Base-by-base conservation (phyloP, 1,140 invertebrate species). In the Drosophila busckii region DNA sequence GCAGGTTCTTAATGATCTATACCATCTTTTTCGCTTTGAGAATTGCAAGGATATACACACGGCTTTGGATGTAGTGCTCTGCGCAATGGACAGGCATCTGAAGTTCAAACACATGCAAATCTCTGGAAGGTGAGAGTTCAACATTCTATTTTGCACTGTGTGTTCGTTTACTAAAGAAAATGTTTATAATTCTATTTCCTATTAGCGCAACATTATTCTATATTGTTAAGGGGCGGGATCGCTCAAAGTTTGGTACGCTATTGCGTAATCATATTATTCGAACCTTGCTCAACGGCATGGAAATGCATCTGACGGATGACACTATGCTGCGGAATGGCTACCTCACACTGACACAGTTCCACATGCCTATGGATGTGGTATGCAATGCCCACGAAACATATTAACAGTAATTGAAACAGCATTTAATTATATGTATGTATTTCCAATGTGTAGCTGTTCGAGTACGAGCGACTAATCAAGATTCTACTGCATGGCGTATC, bases 291-390 rank as follows among this genome's bases (percentile, higher is more conserved):
- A 93, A 95, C 86, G 95, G 93, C n/a, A 97, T 98, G 96, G 93
- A 93, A 61, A 90, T 90, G 37, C 94, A 96, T 84, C 90, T 91
- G 65, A 90, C 92, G 35, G 96, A 97, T 85, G 92, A 95, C 61
- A 96, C 94, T 4, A 97, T 98, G 95, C 94, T 98, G 91, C 89
- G 96, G 40, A 99, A 99, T 89, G 96, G 96, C 32, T 98, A 97
- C 88, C 89, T 99, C 31, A 97, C 96, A 0, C 89, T 98, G 3
- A 98, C 96, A 82, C 96, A 98, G 88, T 97, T 99, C 84, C 95
- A 93, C 83, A 96, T 99, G 88, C 97, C 97, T 13, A 91, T 93
- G 63, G 97, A 99, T 91, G 94, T 98, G 80, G 96, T 98, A 90
- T 90, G 93, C 15, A 6, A 5, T 0, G 3, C n/a, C n/a, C n/a